Evolutionary conservation across 92 coral and sea anemone species (phyloP).

Genomic region (Phenganax marumi): DNA sequence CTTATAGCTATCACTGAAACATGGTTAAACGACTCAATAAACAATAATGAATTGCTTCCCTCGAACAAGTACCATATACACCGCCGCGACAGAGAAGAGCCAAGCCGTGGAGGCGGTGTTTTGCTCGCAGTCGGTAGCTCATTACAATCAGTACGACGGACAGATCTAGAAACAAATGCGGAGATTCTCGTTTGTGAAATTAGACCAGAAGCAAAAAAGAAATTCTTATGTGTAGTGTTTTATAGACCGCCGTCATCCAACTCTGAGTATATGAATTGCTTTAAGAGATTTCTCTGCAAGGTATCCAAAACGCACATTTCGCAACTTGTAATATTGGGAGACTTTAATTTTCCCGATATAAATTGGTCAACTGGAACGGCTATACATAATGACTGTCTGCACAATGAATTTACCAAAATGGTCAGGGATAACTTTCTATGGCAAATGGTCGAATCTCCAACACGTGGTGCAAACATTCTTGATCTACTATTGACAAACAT

Average conservation of each 20-base stretch:
- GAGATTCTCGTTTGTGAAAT: slow-evolving; percentile 5
- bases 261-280: not conserved
- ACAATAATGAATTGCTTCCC: not conserved
- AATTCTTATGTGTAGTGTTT: not conserved
- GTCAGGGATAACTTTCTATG: not conserved
- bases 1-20: not conserved
- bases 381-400: not conserved
- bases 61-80: not conserved
- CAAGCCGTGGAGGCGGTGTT: slow-evolving; percentile 13
- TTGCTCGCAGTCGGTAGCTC: slow-evolving; percentile 5
- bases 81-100: slow-evolving; percentile 1
- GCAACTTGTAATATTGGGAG: not conserved
- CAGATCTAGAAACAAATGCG: slow-evolving; percentile 18
- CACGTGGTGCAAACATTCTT: not conserved
- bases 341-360: not conserved
- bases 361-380: not conserved
- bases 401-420: slow-evolving; percentile 3
- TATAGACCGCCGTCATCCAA: slow-evolving; percentile 8
- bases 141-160: not conserved
- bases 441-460: not conserved
- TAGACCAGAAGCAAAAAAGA: not conserved
- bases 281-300: not conserved
- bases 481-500: not conserved
- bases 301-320: not conserved
- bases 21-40: not conserved